phyloP scores from a whole-genome alignment of 2,888 invertebrate species.

The Brachyopa scutellaris region DNA sequence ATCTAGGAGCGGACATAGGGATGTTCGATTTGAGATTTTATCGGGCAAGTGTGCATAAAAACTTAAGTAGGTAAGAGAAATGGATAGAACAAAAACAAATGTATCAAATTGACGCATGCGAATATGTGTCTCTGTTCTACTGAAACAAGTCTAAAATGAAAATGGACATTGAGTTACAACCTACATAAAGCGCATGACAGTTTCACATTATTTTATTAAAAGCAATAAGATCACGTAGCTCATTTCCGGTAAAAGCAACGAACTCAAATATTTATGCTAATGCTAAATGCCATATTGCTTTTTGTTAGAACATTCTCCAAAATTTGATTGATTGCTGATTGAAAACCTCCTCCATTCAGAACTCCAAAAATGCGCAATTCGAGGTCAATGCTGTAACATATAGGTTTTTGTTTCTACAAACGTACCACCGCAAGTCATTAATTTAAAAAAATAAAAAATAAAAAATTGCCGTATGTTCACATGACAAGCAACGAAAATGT shows the following conservation, averaged over 20 bases:
- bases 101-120: too few relatives aligned
- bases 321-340: slow-evolving; percentile 34
- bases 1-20: not conserved
- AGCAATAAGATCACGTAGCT: too few relatives aligned
- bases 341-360: slow-evolving; percentile 10
- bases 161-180: too few relatives aligned
- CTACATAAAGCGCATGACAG: too few relatives aligned
- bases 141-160: too few relatives aligned
- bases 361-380: slow-evolving; percentile 10
- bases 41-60: too few relatives aligned
- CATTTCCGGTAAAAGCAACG: not conserved
- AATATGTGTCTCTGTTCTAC: too few relatives aligned
- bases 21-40: not conserved
- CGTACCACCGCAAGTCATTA: slow-evolving; percentile 11
- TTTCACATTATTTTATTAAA: too few relatives aligned
- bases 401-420: not conserved
- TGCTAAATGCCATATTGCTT: not conserved
- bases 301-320: slow-evolving; percentile 7
- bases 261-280: not conserved
- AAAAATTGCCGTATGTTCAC: slow-evolving; percentile 22
- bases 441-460: slow-evolving; percentile 19
- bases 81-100: too few relatives aligned
- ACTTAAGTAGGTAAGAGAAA: too few relatives aligned
- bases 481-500: slow-evolving; percentile 32
- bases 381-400: slow-evolving; percentile 33